Evolutionary conservation across 2,113 vertebrate genomes (phyloP), one percentile per base, ranked within the genome.

Genomic region (Rhinoptilus africanus): DNA sequence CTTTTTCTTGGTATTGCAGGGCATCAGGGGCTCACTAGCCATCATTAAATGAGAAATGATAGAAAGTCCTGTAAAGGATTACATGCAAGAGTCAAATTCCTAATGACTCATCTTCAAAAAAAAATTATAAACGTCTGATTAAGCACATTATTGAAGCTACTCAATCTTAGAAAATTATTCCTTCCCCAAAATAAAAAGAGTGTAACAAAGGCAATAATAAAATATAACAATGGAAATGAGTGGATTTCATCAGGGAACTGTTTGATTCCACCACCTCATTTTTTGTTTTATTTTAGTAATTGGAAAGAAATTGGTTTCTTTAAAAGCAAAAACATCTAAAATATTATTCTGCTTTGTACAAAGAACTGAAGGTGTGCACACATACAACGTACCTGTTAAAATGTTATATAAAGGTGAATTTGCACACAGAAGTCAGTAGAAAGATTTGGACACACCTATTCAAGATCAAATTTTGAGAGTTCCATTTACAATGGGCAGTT

Each of bases 91-190:
- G 64, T 78, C 41, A 97, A 93, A 95, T 75, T 97, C 34, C 68
- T 75, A 88, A 91, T 92, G 35, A 96, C 30, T 93, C 79, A n/a
- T 90, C 39, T 75, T 69, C 19, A 63, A 91, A 92, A 75, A 57
- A 78, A 56, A 66, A 16, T 19, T 45, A 45, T 39, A 53, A 62
- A 22, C 37, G 21, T 72, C 35, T 69, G 54, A 92, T 93, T 92
- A 94, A 93, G 47, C 27, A 89, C 45, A 90, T 72, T 81, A 89
- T 50, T 74, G 71, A 92, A 78, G 45, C 13, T 67, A 69, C 9
- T 73, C 37, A 84, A 21, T 64, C 74, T 95, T 83, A 91, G 48
- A 93, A 92, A 92, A 64, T 32, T 19, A 41, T 74, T 87, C 64
- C 30, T 5, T 4, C 51, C 32, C 37, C 35, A 59, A 68, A 51